Conservation (phyloP, 2,113 vertebrate species). For the Seriola rivoliana region DNA sequence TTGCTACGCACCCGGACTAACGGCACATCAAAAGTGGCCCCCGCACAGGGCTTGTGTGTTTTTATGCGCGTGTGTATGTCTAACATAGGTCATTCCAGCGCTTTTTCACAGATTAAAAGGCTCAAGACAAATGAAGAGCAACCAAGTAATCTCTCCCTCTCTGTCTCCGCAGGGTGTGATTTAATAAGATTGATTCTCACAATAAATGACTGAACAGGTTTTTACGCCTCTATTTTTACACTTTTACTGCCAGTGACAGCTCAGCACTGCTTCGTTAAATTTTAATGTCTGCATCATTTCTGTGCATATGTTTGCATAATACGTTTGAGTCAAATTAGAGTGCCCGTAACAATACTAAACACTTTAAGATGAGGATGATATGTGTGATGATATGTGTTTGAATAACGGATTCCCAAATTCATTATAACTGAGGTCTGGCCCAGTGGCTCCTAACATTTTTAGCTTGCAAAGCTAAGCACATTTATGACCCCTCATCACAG, state of each 20-base stretch:
- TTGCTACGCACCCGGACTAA: constrained; percentile 59
- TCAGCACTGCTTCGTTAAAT: constrained; percentile 26
- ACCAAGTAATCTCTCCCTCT: constrained; percentile 35
- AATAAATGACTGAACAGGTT: constrained; percentile 49
- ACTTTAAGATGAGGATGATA: constrained; percentile 9
- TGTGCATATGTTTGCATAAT: constrained; percentile 12
- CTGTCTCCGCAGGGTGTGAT: constrained; percentile 51
- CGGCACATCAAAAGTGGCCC: constrained; percentile 67
- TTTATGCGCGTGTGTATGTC: constrained; percentile 2
- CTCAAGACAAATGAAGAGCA: constrained; percentile 61
- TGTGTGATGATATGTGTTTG: neutral
- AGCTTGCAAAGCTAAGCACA: neutral
- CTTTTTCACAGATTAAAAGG: constrained; percentile 59
- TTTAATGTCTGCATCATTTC: neutral
- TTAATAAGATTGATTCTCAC: constrained; percentile 62
- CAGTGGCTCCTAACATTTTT: constrained; percentile 6
- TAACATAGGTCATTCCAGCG: constrained; percentile 47
- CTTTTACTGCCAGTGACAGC: constrained; percentile 37
- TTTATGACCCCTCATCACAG: constrained; percentile 23
- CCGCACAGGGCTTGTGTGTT: constrained; percentile 26
- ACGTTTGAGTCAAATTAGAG: constrained; percentile 5
- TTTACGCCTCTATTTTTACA: constrained; percentile 47
- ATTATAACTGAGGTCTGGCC: neutral
- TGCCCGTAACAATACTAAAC: neutral
- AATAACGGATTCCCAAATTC: constrained; percentile 13